Conservation (phyloP, 2,113 vertebrate genomes). For the Lepidothrix coronata region DNA sequence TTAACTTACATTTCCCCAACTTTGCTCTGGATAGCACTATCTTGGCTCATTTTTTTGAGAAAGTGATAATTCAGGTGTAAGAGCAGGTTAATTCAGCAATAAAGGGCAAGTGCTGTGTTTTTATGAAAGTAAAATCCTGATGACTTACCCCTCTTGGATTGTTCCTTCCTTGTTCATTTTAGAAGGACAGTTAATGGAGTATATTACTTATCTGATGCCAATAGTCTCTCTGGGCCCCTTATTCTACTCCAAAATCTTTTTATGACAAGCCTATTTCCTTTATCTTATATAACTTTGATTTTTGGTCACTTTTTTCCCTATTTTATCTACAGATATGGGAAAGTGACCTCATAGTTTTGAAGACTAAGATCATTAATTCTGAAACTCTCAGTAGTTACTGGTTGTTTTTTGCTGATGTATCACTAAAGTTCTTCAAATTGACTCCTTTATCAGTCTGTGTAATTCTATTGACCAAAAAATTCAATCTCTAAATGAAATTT, state of each 20-base stretch:
- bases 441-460: neutral
- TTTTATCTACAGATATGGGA: neutral
- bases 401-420: neutral
- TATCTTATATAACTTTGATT: neutral
- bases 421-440: neutral
- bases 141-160: neutral
- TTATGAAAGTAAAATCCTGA: neutral
- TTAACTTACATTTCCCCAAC: neutral
- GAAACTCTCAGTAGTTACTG: neutral
- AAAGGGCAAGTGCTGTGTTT: neutral
- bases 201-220: neutral
- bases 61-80: conserved; percentile 2
- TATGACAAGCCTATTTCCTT: neutral
- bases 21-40: neutral
- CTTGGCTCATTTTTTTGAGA: neutral
- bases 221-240: neutral
- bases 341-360: neutral
- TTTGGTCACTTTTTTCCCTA: neutral
- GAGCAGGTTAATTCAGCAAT: neutral
- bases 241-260: neutral
- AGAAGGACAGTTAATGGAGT: neutral
- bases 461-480: neutral
- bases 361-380: neutral
- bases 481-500: neutral
- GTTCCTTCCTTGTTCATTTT: neutral